phyloP scores from a whole-genome alignment of 2,797 vertebrate species.

The Chaetodon trifasciatus region DNA sequence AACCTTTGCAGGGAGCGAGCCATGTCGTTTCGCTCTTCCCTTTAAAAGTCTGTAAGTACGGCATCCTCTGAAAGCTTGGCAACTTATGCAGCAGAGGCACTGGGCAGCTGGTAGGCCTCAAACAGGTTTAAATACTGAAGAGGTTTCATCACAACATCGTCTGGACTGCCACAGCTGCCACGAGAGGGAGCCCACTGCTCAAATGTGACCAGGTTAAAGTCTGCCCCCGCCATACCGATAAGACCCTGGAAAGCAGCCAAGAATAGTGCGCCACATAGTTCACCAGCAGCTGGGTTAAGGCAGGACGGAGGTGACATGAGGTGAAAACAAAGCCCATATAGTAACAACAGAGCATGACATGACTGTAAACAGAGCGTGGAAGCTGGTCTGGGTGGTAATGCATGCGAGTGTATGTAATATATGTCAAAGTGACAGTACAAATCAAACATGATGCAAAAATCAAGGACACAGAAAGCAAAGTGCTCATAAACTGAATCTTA shows the following conservation, averaged over 20 bases:
- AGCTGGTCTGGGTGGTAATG: neutral
- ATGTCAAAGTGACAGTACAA: neutral
- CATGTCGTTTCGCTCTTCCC: neutral
- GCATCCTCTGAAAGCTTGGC: neutral
- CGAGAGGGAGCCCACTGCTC: slow-evolving; percentile 47
- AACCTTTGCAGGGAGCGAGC: slow-evolving; percentile 9
- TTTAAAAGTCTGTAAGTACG: neutral
- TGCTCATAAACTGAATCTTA: neutral
- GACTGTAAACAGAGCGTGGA: slow-evolving; percentile 25
- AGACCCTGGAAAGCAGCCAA: slow-evolving; percentile 50
- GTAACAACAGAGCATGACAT: slow-evolving; percentile 16
- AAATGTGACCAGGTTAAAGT: slow-evolving; percentile 16
- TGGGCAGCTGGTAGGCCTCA: neutral
- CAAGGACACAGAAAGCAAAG: neutral
- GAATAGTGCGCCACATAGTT: slow-evolving; percentile 27
- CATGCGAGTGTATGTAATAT: neutral
- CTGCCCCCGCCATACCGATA: neutral
- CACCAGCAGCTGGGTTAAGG: slow-evolving; percentile 34
- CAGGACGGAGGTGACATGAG: slow-evolving; percentile 55
- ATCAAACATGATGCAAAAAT: neutral
- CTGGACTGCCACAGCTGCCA: slow-evolving; percentile 32
- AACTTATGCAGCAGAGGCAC: neutral
- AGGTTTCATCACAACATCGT: neutral
- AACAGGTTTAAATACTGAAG: slow-evolving; percentile 2
- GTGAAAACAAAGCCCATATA: slow-evolving; percentile 28